Conservation (phyloP, 2,888 invertebrate genomes). For the Anthrax anthrax region DNA sequence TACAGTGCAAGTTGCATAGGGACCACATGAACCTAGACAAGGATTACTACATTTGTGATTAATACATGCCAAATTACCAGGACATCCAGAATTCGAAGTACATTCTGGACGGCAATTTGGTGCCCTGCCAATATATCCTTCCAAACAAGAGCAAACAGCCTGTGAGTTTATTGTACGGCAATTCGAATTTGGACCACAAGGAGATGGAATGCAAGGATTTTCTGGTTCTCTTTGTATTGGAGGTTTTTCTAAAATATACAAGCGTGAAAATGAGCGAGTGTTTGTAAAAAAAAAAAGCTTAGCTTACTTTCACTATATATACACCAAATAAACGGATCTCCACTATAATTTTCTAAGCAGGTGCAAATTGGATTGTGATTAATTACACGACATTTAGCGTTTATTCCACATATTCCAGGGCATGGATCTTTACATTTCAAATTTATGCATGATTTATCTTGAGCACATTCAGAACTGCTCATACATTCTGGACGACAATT, state of each 20-base stretch:
- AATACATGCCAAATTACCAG: constrained; percentile 68
- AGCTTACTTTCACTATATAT: constrained; percentile 47
- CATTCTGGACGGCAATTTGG: constrained; percentile 81
- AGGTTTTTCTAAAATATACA: constrained; percentile 14
- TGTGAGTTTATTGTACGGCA: constrained; percentile 62
- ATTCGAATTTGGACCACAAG: constrained; percentile 73
- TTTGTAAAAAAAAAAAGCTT: neutral
- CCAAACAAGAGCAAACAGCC: constrained; percentile 65
- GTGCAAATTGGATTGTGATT: constrained; percentile 79
- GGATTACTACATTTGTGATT: constrained; percentile 70
- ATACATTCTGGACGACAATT: constrained; percentile 69
- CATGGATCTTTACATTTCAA: constrained; percentile 73
- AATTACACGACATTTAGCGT: constrained; percentile 67
- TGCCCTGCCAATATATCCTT: constrained; percentile 65
- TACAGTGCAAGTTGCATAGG: constrained; percentile 61
- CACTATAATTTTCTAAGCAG: constrained; percentile 57
- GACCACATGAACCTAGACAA: constrained; percentile 73
- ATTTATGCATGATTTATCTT: constrained; percentile 64
- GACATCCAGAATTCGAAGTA: constrained; percentile 70
- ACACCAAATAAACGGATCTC: constrained; percentile 71
- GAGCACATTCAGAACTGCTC: constrained; percentile 67
- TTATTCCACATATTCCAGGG: constrained; percentile 64
- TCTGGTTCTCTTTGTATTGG: constrained; percentile 25
- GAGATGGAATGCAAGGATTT: constrained; percentile 68
- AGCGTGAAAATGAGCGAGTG: neutral